A percentile compares a stretch with the other conserved stretches of the same genome.
phyloP scores from a whole-genome alignment of 2,113 vertebrate genomes.

The Esox niger region DNA sequence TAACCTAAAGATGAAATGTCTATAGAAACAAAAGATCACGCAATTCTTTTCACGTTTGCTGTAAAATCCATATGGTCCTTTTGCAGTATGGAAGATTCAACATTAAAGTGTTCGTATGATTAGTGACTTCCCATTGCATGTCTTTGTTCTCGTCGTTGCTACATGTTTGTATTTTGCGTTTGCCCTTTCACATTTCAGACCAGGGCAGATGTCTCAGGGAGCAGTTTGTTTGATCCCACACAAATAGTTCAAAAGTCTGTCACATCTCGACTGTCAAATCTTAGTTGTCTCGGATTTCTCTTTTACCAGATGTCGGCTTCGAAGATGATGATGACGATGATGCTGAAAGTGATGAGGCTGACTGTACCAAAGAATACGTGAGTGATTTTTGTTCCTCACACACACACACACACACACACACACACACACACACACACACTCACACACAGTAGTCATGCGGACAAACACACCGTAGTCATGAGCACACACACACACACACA shows the following conservation, averaged over 20 bases:
- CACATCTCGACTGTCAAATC: not conserved
- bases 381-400: slow-evolving; percentile 39
- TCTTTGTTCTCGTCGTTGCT: no score
- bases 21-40: not conserved
- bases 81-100: no score
- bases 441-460: slow-evolving; percentile 11
- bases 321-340: slow-evolving; percentile 76
- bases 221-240: slow-evolving; percentile 24
- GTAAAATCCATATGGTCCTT: not conserved
- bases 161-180: no score
- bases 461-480: slow-evolving; percentile 5
- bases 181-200: no score
- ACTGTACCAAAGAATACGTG: slow-evolving; percentile 73
- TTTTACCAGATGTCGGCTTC: slow-evolving; percentile 55
- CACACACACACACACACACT: slow-evolving; percentile 15
- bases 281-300: slow-evolving; percentile 5
- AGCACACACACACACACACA: no score
- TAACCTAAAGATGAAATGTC: not conserved
- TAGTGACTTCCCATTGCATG: no score
- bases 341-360: slow-evolving; percentile 58
- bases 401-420: slow-evolving; percentile 1
- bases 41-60: not conserved
- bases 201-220: not conserved
- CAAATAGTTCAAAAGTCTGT: not conserved
- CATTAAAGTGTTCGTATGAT: no score